These are phyloP conservation scores for Oscheius sp. DNA, from an alignment of 2,888 invertebrate species.

Conservation along the genomic window DNA sequence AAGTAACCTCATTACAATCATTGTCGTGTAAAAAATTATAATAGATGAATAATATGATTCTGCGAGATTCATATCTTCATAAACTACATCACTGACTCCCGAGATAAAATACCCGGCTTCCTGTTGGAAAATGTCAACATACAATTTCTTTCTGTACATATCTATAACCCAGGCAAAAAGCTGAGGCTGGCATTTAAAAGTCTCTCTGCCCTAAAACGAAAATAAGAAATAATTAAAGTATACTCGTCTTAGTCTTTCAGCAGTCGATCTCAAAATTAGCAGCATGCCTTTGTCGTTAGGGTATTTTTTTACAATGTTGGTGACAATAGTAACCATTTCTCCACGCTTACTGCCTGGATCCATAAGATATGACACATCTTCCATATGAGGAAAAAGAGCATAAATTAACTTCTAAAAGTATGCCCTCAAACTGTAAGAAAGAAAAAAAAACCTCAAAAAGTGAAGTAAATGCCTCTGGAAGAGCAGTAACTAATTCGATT, in stretches of 20 bases:
- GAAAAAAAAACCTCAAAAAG: no score
- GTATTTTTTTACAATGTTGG: no score
- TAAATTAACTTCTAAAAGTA: constrained; percentile 13
- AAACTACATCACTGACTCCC: constrained; percentile 4
- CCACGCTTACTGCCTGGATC: no score
- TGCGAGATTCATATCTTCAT: constrained; percentile 8
- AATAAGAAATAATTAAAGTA: background rate
- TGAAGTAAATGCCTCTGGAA: no score
- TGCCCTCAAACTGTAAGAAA: no score
- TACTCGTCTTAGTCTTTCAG: constrained; percentile 6
- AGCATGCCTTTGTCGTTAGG: background rate
- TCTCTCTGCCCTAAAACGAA: background rate
- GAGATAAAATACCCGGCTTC: constrained; percentile 13
- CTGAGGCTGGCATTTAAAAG: no score
- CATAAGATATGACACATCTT: constrained; percentile 18
- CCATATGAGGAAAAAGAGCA: constrained; percentile 22
- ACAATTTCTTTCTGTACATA: background rate
- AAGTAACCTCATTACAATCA: constrained; percentile 4
- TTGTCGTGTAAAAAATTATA: background rate
- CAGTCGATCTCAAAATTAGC: constrained; percentile 20
- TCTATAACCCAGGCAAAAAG: constrained; percentile 29
- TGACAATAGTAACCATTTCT: no score
- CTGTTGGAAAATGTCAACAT: background rate
- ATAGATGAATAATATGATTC: constrained; percentile 15
- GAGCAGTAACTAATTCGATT: no score